Evolutionary conservation across 2,797 vertebrate species (phyloP), one percentile per base, ranked within the genome.

Genomic region (Hydrophis major): DNA sequence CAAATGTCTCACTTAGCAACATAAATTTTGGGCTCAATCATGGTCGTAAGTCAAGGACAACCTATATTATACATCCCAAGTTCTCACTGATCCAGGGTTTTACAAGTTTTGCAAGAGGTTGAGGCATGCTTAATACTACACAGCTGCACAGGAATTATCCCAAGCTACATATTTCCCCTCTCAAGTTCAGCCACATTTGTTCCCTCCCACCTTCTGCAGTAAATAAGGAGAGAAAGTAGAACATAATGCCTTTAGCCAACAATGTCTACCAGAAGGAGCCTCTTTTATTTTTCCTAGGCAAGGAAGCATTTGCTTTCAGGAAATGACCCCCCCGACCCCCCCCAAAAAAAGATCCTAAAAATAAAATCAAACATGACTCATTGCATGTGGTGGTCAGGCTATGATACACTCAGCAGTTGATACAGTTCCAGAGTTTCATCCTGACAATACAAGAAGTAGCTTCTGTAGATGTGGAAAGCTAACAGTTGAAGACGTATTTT

Each of bases 311-410:
- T 60, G 28, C 42, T 87, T n/a, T 27, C 78, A 93, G 42, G 74
- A 93, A 37, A 25, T 86, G 11, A 12, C 25, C 11, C 11, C 53
- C 12, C 53, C 53, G 2, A 2, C 2, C 11, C 53, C 42, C 42
- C 3, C 42, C 42, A 91, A 87, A 27, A 60, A 92, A 78, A 47
- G 20, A 47, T 10, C 78, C 92, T 88, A 93, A 90, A 90, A 87
- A 90, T 86, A 92, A 93, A 93, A 56, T 83, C 63, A 78, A 61
- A 83, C n/a, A 61, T 78, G 92, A 87, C 89, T 93, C 86, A 91
- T 18, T 91, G 89, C 56, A 53, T 61, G n/a, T 22, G 37, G 42
- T 88, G 37, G 56, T 89, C 28, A 25, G 37, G 6, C 22, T 42
- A 87, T 87, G 86, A 83, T 47, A 83, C 61, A 16, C 55, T 88